A percentile compares a stretch with the other conserved stretches of the same genome.
These are phyloP conservation scores for Nebria ingens DNA, from an alignment of 1,140 invertebrate genomes.

Conservation along the genomic window DNA sequence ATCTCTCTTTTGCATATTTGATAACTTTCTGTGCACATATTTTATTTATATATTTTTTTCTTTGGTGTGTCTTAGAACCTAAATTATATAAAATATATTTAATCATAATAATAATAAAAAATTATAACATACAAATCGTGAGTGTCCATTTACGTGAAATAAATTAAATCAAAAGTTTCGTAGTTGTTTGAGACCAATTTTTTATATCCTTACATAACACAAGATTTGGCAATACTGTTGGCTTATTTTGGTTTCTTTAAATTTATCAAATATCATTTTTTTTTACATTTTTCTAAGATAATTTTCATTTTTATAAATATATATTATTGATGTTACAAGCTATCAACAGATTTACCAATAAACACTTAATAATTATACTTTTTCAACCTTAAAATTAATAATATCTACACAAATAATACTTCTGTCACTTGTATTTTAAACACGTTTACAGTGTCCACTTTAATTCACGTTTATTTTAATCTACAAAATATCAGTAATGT, in stretches of 20 bases:
- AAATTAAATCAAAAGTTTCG: slow-evolving; percentile 18
- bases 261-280: neutral
- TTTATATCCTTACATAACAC: slow-evolving; percentile 3
- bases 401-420: slow-evolving; percentile 8
- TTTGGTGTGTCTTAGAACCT: slow-evolving; percentile 32
- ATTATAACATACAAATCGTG: slow-evolving; percentile 23
- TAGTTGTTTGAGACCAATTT: slow-evolving; percentile 26
- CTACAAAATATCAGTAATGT: neutral
- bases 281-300: neutral
- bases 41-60: slow-evolving; percentile 28
- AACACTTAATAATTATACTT: slow-evolving; percentile 8
- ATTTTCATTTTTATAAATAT: slow-evolving; percentile 5
- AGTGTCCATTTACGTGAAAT: slow-evolving; percentile 14
- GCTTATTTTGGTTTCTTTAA: slow-evolving; percentile 1
- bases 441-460: neutral
- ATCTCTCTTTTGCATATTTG: neutral
- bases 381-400: neutral
- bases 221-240: slow-evolving; percentile 4
- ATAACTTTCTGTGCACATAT: slow-evolving; percentile 18
- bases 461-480: neutral
- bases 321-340: slow-evolving; percentile 3
- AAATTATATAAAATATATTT: slow-evolving; percentile 29
- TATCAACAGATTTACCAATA: slow-evolving; percentile 8
- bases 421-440: neutral
- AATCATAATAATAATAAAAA: slow-evolving; percentile 23